These are phyloP conservation scores for Physella acuta DNA, from an alignment of 1,140 invertebrate species.

Conservation along the genomic window DNA sequence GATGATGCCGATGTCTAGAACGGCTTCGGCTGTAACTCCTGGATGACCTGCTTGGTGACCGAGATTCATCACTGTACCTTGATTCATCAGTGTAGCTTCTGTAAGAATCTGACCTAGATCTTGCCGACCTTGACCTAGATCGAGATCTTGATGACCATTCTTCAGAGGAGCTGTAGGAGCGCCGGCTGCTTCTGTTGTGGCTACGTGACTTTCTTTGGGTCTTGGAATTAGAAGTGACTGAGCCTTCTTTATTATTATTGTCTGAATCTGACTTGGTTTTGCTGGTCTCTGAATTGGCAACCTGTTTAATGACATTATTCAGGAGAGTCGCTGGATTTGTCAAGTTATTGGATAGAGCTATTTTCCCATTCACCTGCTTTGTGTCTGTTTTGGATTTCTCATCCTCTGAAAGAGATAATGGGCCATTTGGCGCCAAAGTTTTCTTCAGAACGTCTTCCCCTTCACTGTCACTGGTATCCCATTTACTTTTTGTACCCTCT, in stretches of 20 bases:
- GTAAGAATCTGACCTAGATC: slow-evolving; percentile 32
- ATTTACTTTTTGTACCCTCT: slow-evolving; percentile 48
- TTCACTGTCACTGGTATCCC: slow-evolving; percentile 57
- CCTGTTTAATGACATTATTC: too few species aligned
- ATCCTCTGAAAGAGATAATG: background rate
- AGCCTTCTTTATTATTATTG: background rate
- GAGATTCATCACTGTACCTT: slow-evolving; percentile 38
- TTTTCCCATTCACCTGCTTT: slow-evolving; percentile 15
- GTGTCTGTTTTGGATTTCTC: slow-evolving; percentile 3
- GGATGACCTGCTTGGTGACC: slow-evolving; percentile 41
- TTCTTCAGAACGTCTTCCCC: slow-evolving; percentile 35
- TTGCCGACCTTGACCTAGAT: slow-evolving; percentile 37
- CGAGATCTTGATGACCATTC: slow-evolving; percentile 43
- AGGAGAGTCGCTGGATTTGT: slow-evolving; percentile 5
- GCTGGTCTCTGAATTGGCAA: background rate
- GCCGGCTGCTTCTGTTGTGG: slow-evolving; percentile 30
- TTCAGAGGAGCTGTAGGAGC: slow-evolving; percentile 47
- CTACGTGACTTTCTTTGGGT: background rate
- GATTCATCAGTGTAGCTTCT: slow-evolving; percentile 42
- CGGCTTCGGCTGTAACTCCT: slow-evolving; percentile 40
- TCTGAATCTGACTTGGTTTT: slow-evolving; percentile 6
- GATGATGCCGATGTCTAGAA: slow-evolving; percentile 12
- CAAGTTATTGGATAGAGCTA: background rate
- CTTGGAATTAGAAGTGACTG: slow-evolving; percentile 4
- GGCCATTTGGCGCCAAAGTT: slow-evolving; percentile 14